Evolutionary conservation across 2,888 invertebrate genomes (phyloP), one percentile per base, ranked within the genome.

Genomic region (Patella pellucida): DNA sequence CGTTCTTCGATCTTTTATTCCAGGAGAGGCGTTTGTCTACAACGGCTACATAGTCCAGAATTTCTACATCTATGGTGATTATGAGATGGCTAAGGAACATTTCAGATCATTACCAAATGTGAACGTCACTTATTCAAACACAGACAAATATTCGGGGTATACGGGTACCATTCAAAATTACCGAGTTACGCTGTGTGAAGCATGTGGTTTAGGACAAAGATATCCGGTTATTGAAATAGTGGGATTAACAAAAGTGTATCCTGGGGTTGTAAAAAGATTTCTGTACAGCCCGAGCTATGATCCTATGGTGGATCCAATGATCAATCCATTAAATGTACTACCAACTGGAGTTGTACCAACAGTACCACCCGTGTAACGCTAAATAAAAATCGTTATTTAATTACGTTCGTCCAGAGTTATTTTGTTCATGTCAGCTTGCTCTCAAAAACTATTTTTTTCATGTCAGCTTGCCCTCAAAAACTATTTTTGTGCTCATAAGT

Each of bases 41-140:
- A 62, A 23, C 14, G 62, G 62, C 2, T 62, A 62, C 23, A 62
- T 62, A 23, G 62, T 62, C 9, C 19, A 62, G 23, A 62, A 62
- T 62, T 62, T 62, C 62, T 62, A 62, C 23, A 62, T 23, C 11
- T 62, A 62, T 23, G 62, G 62, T 11, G 62, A 62, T 62, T 62
- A 62, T 14, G 62, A 62, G 62, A 23, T 62, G 23, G 62, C 62
- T 11, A 62, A 62, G 14, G 62, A 62, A 62, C 62, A 62, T 23
- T 62, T 62, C 14, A 62, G 62, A 23, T 62, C 62, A 23, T 62
- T 62, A 23, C 62, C 62, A n/a, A 62, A 62, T 62, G 62, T 62
- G 11, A 62, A 62, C 23, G 62, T 62, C 12, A 62, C 62, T 62
- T 23, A 62, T 11, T 23, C 23, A 23, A 23, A 23, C 11, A 62